Base-by-base conservation (phyloP, 2,113 vertebrate genomes). In the Alouatta palliata region DNA sequence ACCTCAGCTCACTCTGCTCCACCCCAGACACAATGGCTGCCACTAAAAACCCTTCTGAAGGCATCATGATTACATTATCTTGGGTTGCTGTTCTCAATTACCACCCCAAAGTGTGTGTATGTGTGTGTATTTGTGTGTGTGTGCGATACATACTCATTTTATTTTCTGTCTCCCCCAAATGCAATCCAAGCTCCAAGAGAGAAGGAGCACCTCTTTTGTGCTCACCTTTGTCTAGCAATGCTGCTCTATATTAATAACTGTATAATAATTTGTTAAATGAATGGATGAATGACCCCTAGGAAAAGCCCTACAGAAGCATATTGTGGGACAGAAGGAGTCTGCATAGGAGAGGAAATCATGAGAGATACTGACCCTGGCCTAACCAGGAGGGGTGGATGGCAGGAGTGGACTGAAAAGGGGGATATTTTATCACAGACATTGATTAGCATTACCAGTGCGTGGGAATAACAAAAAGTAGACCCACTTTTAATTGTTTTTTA, bases 251-350 rank as follows among this genome's bases (percentile, higher is more conserved):
- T 7, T 8, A 40, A 35, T 23, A 61, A 8, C 7, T 11, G 0
- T 56, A 8, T 12, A 82, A 17, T 10, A 54, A 56, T 6, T 23
- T 87, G 35, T 52, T 68, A 43, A 68, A 43, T 80, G 32, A 71
- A 32, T 12, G 35, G 12, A 32, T 14, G 2, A 71, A 17, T 80
- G 37, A 61, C 3, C 52, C 23, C 8, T 14, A 8, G 17, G 68
- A 76, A 40, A n/a, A 56, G 49, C 1, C 49, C 32, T 32, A 0
- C 1, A 5, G 68, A 68, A 77, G 21, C 5, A 27, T 10, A 43
- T 10, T 0, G 0, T 16, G 47, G 23, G 25, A 8, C 0, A 6
- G 17, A 25, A 56, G 6, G 3, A 77, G 6, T 81, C 54, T 37
- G 17, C 32, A 2, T 0, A 56, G 25, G 2, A 21, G 35, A 95